Percentiles rank a stretch among this genome's conserved stretches.
phyloP scores from a whole-genome alignment of 2,113 vertebrate genomes.

The Castor canadensis region DNA sequence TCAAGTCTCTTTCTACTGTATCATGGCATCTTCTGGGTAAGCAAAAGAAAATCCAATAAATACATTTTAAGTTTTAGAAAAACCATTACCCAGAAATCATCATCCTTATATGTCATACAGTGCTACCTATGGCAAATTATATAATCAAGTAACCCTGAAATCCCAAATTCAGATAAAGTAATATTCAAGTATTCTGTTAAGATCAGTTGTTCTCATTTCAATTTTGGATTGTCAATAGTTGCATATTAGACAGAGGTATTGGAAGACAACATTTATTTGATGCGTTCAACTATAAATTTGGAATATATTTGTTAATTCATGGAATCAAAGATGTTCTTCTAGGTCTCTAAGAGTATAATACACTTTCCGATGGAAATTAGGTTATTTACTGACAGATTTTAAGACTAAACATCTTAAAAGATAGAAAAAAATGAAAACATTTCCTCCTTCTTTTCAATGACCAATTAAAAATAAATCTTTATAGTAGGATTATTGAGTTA shows the following conservation, averaged over 20 bases:
- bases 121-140: background rate
- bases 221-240: background rate
- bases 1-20: background rate
- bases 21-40: background rate
- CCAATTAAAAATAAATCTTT: background rate
- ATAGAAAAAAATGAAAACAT: background rate
- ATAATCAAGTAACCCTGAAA: background rate
- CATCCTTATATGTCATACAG: background rate
- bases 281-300: background rate
- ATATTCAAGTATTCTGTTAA: background rate
- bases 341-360: background rate
- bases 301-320: background rate
- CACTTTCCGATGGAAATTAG: background rate
- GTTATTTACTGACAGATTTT: background rate
- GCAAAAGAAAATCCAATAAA: background rate
- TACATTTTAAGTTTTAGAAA: background rate
- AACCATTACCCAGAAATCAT: background rate
- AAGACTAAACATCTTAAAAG: slow-evolving; percentile 7
- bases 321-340: background rate
- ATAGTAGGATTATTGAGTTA: background rate
- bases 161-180: background rate
- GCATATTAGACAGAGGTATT: background rate
- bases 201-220: background rate
- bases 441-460: background rate
- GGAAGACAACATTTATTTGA: background rate